phyloP scores from a whole-genome alignment of 2,888 invertebrate genomes.

The Ptilodon capucinus region DNA sequence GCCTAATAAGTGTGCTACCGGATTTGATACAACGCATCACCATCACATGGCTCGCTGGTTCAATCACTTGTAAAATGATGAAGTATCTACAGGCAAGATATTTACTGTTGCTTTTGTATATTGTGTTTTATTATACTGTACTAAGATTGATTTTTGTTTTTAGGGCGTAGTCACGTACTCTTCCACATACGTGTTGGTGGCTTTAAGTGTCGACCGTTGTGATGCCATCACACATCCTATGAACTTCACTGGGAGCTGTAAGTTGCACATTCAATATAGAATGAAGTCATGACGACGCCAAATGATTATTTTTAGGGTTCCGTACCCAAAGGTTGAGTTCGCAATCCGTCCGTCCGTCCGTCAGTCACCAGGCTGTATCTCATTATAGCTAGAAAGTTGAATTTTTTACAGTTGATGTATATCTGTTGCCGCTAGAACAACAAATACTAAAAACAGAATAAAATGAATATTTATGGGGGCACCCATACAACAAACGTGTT shows the following conservation, averaged over 20 bases:
- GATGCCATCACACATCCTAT: slow-evolving; percentile 97
- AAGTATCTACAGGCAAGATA: slow-evolving; percentile 88
- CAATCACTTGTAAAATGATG: slow-evolving; percentile 93
- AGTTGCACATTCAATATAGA: slow-evolving; percentile 73
- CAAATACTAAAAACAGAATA: too few relatives aligned
- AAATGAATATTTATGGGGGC: too few relatives aligned
- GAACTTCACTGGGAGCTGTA: slow-evolving; percentile 97
- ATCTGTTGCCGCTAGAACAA: too few relatives aligned
- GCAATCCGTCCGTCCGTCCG: too few relatives aligned
- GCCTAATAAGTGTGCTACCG: slow-evolving; percentile 93
- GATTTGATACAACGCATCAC: slow-evolving; percentile 95
- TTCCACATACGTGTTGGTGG: slow-evolving; percentile 95
- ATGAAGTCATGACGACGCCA: too few relatives aligned
- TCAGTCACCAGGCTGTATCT: too few relatives aligned
- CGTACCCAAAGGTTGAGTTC: too few relatives aligned
- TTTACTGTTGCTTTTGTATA: neutral
- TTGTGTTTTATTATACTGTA: neutral
- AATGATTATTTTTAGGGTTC: too few relatives aligned
- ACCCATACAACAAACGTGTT: too few relatives aligned
- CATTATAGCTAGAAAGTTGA: too few relatives aligned
- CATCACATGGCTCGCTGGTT: slow-evolving; percentile 94
- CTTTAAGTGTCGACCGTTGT: slow-evolving; percentile 95
- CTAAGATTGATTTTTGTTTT: neutral
- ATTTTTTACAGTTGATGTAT: too few relatives aligned
- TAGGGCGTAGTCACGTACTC: slow-evolving; percentile 94